A percentile compares a stretch with the other conserved stretches of the same genome.
Conservation (phyloP, 2,888 invertebrate species). For the Drosophila merina region DNA sequence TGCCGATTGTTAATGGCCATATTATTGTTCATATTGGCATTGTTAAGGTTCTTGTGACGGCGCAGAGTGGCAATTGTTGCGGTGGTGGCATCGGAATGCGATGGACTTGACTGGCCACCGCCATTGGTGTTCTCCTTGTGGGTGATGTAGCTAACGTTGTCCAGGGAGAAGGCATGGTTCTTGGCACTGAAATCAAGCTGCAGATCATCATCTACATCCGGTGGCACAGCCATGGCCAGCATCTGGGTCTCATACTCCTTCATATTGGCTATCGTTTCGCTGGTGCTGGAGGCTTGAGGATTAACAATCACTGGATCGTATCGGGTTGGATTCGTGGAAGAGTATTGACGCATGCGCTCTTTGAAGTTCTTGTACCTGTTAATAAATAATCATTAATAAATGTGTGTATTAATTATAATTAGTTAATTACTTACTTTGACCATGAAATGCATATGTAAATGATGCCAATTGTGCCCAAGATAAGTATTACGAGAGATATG, state of each 20-base stretch:
- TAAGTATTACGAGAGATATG: slow-evolving; percentile 94
- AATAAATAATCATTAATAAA: not conserved
- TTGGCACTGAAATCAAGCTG: slow-evolving; percentile 94
- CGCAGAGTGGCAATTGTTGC: slow-evolving; percentile 88
- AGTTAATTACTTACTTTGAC: slow-evolving; percentile 88
- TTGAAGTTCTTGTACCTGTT: slow-evolving; percentile 93
- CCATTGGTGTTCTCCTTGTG: slow-evolving; percentile 87
- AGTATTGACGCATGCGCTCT: slow-evolving; percentile 91
- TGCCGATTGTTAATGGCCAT: slow-evolving; percentile 82
- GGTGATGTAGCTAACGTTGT: slow-evolving; percentile 94
- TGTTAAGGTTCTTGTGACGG: slow-evolving; percentile 84
- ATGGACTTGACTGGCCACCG: slow-evolving; percentile 89
- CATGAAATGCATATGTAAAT: slow-evolving; percentile 97
- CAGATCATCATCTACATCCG: slow-evolving; percentile 92
- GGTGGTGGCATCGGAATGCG: slow-evolving; percentile 92
- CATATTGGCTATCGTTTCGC: slow-evolving; percentile 86
- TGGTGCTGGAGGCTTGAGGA: slow-evolving; percentile 84
- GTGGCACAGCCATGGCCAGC: slow-evolving; percentile 95
- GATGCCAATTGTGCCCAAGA: slow-evolving; percentile 94
- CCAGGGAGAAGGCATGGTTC: slow-evolving; percentile 94
- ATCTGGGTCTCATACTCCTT: slow-evolving; percentile 98
- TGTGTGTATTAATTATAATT: not conserved
- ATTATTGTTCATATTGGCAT: slow-evolving; percentile 84
- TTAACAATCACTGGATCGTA: slow-evolving; percentile 88
- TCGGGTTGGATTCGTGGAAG: slow-evolving; percentile 87